Conservation (phyloP, 1,140 invertebrate species). For the Neodiprion fabricii region DNA sequence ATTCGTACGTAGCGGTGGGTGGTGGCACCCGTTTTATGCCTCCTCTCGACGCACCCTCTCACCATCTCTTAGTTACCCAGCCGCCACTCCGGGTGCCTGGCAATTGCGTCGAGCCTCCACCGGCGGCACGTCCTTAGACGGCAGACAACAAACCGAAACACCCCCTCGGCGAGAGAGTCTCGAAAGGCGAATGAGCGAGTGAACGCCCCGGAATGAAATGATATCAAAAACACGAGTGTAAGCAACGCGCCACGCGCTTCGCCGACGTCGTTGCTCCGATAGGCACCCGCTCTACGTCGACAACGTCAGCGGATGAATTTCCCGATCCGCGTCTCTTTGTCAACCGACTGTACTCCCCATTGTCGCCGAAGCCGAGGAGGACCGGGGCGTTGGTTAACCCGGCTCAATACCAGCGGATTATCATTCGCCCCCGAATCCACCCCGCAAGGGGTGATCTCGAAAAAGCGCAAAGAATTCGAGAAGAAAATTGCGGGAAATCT, state of each 20-base stretch:
- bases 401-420: constrained; percentile 8
- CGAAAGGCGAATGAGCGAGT: not conserved
- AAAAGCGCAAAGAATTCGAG: too few species aligned
- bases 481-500: too few species aligned
- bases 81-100: constrained; percentile 9
- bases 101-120: not conserved
- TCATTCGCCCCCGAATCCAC: too few species aligned
- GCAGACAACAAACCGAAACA: constrained; percentile 2
- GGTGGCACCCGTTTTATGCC: constrained; percentile 46
- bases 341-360: constrained; percentile 28
- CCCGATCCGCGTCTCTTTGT: constrained; percentile 43
- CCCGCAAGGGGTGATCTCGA: too few species aligned
- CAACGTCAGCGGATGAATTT: not conserved
- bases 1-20: constrained; percentile 56
- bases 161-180: not conserved
- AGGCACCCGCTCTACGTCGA: not conserved
- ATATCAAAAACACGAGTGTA: constrained; percentile 10
- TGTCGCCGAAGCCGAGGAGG: not conserved
- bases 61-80: constrained; percentile 25
- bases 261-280: not conserved
- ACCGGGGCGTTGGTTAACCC: constrained; percentile 6
- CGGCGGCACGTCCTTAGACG: constrained; percentile 9
- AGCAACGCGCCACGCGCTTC: not conserved
- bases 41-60: constrained; percentile 24
- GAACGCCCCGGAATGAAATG: not conserved